phyloP scores from a whole-genome alignment of 1,140 invertebrate species.

The Caenorhabditis briggsae region DNA sequence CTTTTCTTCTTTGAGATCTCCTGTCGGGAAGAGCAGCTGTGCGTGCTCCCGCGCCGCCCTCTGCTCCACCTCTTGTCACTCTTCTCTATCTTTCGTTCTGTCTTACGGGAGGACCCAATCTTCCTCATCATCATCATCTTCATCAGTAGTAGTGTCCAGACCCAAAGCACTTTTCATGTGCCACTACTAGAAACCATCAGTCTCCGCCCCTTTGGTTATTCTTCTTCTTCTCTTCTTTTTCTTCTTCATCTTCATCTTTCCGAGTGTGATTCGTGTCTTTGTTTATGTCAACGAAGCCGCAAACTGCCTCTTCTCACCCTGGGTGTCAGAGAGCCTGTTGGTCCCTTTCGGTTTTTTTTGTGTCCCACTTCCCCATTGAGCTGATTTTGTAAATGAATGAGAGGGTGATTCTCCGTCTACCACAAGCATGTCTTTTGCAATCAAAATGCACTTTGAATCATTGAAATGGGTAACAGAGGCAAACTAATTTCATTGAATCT shows the following conservation, averaged over 20 bases:
- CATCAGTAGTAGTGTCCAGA: background rate
- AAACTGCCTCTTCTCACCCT: slow-evolving; percentile 48
- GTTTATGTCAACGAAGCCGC: slow-evolving; percentile 55
- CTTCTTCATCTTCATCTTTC: background rate
- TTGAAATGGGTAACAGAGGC: slow-evolving; percentile 5
- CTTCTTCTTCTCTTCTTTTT: background rate
- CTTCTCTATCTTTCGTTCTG: background rate
- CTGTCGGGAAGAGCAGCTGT: background rate
- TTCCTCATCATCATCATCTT: slow-evolving; percentile 32
- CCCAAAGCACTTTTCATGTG: slow-evolving; percentile 47
- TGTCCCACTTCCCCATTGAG: background rate
- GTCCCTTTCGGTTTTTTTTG: slow-evolving; percentile 1
- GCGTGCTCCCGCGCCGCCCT: background rate
- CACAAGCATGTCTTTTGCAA: background rate
- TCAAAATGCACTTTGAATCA: slow-evolving; percentile 28
- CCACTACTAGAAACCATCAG: background rate
- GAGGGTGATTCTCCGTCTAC: background rate
- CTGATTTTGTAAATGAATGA: slow-evolving; percentile 53
- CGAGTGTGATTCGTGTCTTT: slow-evolving; percentile 28
- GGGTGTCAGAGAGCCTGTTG: slow-evolving; percentile 14
- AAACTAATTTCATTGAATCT: slow-evolving; percentile 1
- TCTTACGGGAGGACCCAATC: slow-evolving; percentile 4
- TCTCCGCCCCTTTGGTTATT: too few relatives aligned
- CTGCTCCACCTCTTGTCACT: slow-evolving; percentile 51
- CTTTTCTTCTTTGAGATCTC: background rate